Conservation (phyloP, 2,888 invertebrate genomes). For the Lampropteryx suffumata region DNA sequence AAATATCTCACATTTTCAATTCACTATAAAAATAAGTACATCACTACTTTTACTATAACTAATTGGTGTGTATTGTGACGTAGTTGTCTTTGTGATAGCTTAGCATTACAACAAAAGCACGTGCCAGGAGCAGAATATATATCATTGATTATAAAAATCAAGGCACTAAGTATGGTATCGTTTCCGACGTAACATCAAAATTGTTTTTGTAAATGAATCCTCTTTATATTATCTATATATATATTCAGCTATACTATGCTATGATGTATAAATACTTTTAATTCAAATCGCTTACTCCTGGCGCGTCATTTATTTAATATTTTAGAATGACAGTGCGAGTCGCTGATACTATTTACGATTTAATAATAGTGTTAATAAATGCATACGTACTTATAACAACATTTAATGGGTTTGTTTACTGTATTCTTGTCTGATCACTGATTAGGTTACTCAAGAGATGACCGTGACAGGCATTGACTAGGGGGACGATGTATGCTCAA, state of each 20-base stretch:
- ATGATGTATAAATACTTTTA: no score
- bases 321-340: background rate
- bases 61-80: conserved; percentile 14
- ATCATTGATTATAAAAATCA: background rate
- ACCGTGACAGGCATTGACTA: conserved; percentile 21
- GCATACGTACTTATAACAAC: conserved; percentile 5
- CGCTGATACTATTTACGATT: background rate
- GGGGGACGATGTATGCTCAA: conserved; percentile 14
- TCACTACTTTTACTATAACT: conserved; percentile 5
- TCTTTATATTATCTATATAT: no score
- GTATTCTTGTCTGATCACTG: conserved; percentile 1
- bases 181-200: background rate
- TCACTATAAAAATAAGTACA: conserved; percentile 27
- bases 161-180: conserved; percentile 7
- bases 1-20: conserved; percentile 32
- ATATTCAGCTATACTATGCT: no score
- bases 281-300: background rate
- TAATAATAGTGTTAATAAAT: conserved; percentile 5
- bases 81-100: background rate
- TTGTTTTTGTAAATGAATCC: background rate
- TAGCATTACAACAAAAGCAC: background rate
- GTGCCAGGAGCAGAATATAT: background rate
- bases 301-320: conserved; percentile 1
- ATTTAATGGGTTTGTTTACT: background rate
- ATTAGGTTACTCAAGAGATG: no score